Evolutionary conservation across 2,113 vertebrate species (phyloP).

Genomic region (Bambusicola thoracicus): DNA sequence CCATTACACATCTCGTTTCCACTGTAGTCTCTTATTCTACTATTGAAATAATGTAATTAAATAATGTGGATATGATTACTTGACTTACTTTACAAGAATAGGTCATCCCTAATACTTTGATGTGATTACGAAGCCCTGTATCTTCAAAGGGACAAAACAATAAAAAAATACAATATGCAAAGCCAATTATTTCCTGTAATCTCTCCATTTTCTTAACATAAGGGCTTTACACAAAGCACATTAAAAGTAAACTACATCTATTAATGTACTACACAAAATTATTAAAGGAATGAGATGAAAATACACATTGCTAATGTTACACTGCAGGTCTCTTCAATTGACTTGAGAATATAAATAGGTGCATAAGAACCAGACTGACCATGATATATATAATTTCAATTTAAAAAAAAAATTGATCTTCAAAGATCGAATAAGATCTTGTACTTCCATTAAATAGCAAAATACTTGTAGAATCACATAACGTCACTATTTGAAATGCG

Average conservation of each 20-base stretch:
- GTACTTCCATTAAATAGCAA: conserved; percentile 44
- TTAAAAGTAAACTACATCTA: conserved; percentile 62
- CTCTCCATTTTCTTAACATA: conserved; percentile 45
- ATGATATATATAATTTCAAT: conserved; percentile 12
- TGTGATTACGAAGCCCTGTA: conserved; percentile 50
- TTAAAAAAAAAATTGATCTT: conserved; percentile 59
- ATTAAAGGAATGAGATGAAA: conserved; percentile 57
- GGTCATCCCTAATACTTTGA: conserved; percentile 62
- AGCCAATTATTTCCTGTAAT: conserved; percentile 69
- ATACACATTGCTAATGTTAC: conserved; percentile 19
- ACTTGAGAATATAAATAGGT: conserved; percentile 42
- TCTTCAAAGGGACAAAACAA: conserved; percentile 62
- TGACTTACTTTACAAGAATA: conserved; percentile 49
- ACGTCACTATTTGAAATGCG: conserved; percentile 62
- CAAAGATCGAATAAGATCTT: conserved; percentile 60
- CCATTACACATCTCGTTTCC: not conserved
- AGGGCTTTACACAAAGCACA: conserved; percentile 36
- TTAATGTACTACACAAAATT: conserved; percentile 48
- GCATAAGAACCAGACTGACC: conserved; percentile 37
- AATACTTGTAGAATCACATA: conserved; percentile 56
- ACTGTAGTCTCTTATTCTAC: not conserved
- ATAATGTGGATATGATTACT: conserved; percentile 61
- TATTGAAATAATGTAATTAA: conserved; percentile 55
- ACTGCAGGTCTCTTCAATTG: conserved; percentile 36
- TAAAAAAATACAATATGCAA: not conserved